These are phyloP conservation scores for Lates calcarifer DNA, from an alignment of 2,113 vertebrate genomes.

Conservation along the genomic window DNA sequence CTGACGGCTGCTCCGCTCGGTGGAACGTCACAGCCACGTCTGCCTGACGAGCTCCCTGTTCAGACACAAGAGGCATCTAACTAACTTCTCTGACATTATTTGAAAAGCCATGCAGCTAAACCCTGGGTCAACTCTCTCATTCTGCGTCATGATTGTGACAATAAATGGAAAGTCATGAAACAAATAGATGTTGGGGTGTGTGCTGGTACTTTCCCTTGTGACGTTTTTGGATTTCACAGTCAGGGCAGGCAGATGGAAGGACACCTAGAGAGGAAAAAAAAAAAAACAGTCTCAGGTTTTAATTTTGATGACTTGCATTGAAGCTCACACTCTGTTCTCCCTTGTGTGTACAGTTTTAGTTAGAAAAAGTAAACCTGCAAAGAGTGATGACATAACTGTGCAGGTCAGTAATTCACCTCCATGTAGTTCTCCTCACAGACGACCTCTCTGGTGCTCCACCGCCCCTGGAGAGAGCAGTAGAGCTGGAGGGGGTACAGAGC, in stretches of 20 bases:
- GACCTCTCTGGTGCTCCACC: conserved; percentile 60
- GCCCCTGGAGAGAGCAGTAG: conserved; percentile 30
- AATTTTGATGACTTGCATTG: neutral
- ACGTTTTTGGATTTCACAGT: neutral
- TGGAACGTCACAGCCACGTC: conserved; percentile 56
- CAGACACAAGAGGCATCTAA: neutral
- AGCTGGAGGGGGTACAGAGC: conserved; percentile 57
- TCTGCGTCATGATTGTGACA: neutral
- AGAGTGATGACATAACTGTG: neutral
- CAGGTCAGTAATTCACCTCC: conserved; percentile 57
- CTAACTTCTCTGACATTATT: neutral
- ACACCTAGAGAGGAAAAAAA: conserved; percentile 54
- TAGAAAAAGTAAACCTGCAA: neutral
- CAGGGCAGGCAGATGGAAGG: conserved; percentile 30
- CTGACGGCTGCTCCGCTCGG: neutral
- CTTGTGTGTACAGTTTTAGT: neutral
- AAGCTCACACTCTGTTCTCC: neutral
- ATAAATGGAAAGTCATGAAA: neutral
- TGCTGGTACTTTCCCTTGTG: neutral
- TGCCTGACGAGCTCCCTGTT: conserved; percentile 21
- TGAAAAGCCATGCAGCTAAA: neutral
- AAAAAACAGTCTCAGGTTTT: too few species aligned
- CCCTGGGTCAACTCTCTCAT: neutral
- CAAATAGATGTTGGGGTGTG: neutral
- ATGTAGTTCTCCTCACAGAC: conserved; percentile 77